Conservation (phyloP, 2,888 invertebrate species). For the Epistrophella euchroma region DNA sequence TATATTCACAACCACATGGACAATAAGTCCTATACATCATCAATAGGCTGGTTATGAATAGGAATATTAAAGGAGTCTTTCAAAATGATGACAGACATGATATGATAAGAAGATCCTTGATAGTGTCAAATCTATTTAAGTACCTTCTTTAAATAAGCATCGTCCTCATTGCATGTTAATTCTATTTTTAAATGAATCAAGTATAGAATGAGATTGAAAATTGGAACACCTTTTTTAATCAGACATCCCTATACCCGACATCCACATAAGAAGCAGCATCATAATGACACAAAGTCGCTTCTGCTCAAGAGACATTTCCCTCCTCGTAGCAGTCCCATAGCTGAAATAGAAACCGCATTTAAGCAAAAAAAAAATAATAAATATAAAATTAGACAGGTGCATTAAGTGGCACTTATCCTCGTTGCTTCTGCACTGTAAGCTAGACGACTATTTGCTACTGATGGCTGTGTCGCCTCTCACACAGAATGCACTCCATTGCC, state of each 20-base stretch:
- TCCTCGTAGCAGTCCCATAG: slow-evolving; percentile 13
- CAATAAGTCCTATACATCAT: neutral
- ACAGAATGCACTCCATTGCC: slow-evolving; percentile 44
- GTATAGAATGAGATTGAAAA: slow-evolving; percentile 42
- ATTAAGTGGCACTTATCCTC: slow-evolving; percentile 64
- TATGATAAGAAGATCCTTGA: slow-evolving; percentile 8
- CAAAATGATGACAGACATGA: neutral
- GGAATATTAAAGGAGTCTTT: neutral
- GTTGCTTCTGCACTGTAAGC: slow-evolving; percentile 22
- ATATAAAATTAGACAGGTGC: slow-evolving; percentile 72
- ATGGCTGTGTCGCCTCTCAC: slow-evolving; percentile 15
- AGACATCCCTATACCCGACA: slow-evolving; percentile 36
- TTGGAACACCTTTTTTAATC: slow-evolving; percentile 62
- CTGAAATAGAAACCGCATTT: slow-evolving; percentile 40
- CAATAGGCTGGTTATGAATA: neutral
- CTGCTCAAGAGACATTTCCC: slow-evolving; percentile 31
- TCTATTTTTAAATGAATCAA: slow-evolving; percentile 22
- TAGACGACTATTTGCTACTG: slow-evolving; percentile 43
- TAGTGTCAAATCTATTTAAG: slow-evolving; percentile 25
- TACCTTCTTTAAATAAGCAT: slow-evolving; percentile 16
- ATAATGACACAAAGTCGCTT: slow-evolving; percentile 39
- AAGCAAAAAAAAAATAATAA: slow-evolving; percentile 32
- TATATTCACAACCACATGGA: neutral
- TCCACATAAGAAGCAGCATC: slow-evolving; percentile 19
- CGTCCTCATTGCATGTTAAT: slow-evolving; percentile 1